These are phyloP conservation scores for Corvus hawaiiensis DNA, from an alignment of 2,113 vertebrate species.

Conservation along the genomic window DNA sequence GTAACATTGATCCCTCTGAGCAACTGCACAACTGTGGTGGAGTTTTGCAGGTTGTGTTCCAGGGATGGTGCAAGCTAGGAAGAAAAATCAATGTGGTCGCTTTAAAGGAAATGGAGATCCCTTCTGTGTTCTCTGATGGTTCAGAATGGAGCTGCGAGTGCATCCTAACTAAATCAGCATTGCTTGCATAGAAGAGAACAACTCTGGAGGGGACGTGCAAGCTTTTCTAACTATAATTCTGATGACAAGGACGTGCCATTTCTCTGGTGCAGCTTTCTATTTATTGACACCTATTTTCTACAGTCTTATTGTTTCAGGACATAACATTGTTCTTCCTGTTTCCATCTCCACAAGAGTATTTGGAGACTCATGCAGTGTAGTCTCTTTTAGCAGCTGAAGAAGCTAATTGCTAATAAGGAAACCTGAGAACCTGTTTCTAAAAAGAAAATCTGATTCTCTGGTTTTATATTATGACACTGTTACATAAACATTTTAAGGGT, in stretches of 20 bases:
- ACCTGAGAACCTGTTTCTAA: not conserved
- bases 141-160: not conserved
- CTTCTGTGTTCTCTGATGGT: not conserved
- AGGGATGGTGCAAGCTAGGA: not conserved
- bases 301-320: not conserved
- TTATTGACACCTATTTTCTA: not conserved
- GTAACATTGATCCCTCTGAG: not conserved
- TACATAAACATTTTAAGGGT: not conserved
- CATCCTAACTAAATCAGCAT: not conserved
- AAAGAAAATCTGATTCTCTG: not conserved
- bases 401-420: not conserved
- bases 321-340: not conserved
- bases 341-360: not conserved
- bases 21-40: not conserved
- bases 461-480: not conserved
- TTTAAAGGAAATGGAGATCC: not conserved
- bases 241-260: not conserved
- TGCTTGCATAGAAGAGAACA: not conserved
- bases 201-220: not conserved
- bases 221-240: not conserved
- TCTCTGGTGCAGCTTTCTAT: not conserved
- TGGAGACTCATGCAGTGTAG: not conserved
- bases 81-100: rapidly evolving
- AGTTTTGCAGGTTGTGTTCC: not conserved
- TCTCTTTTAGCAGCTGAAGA: not conserved